Conservation (phyloP, 2,797 vertebrate species). For the Morelia viridis region DNA sequence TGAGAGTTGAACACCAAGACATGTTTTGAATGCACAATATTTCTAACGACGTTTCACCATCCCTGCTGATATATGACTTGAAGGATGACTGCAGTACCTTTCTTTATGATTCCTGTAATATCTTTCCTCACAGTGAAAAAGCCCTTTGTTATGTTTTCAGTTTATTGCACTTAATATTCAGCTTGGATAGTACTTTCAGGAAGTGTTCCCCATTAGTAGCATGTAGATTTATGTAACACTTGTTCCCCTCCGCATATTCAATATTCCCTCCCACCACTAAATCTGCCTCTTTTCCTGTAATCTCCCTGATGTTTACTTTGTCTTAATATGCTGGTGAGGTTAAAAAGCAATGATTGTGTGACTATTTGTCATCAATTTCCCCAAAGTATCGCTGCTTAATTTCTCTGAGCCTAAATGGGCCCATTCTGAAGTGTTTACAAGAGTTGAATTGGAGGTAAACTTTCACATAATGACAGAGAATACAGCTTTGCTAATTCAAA, state of each 20-base stretch:
- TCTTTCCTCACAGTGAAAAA: neutral
- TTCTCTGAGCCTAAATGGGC: conserved; percentile 59
- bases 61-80: neutral
- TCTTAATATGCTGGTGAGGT: conserved; percentile 68
- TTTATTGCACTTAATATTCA: conserved; percentile 55
- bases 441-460: conserved; percentile 69
- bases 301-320: conserved; percentile 72
- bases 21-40: neutral
- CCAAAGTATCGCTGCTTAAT: conserved; percentile 69
- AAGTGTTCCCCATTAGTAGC: conserved; percentile 62
- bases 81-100: conserved; percentile 16
- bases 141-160: conserved; percentile 30
- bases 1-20: neutral
- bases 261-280: conserved; percentile 55
- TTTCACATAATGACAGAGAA: conserved; percentile 55
- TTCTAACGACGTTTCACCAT: neutral
- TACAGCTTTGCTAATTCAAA: conserved; percentile 44
- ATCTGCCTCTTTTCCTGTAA: conserved; percentile 59
- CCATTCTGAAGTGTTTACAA: conserved; percentile 63
- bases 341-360: conserved; percentile 66
- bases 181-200: conserved; percentile 54
- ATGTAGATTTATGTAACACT: conserved; percentile 71
- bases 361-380: conserved; percentile 72
- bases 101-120: neutral
- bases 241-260: conserved; percentile 63